phyloP scores from a whole-genome alignment of 2,113 vertebrate genomes.

The Mormoops blainvillei region DNA sequence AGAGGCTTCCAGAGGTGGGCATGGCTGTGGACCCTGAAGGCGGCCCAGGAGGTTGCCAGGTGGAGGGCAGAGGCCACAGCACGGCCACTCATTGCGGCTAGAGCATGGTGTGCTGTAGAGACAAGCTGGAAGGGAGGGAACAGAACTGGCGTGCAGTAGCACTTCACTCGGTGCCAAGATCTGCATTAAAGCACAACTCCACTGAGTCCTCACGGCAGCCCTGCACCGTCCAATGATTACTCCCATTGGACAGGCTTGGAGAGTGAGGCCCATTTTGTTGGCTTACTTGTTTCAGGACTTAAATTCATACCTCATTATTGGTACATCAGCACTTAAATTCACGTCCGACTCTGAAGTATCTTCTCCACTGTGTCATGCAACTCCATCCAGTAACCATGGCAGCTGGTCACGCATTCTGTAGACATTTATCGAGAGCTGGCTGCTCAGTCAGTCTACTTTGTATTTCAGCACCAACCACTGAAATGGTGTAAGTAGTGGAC shows the following conservation, averaged over 20 bases:
- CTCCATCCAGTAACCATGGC: background rate
- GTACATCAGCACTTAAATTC: background rate
- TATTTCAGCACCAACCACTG: background rate
- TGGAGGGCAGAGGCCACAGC: background rate
- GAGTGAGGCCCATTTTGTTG: accelerated
- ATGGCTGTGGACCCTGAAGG: background rate
- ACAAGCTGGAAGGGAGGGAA: background rate
- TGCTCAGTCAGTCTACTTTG: background rate
- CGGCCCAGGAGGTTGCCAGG: background rate
- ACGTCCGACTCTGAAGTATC: accelerated
- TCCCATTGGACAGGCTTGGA: background rate
- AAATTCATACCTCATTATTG: background rate
- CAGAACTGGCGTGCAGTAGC: accelerated
- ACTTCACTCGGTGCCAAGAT: accelerated
- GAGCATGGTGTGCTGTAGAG: accelerated
- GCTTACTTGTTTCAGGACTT: background rate
- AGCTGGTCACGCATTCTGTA: accelerated
- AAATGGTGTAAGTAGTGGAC: accelerated
- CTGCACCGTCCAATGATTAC: background rate
- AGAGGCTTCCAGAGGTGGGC: background rate
- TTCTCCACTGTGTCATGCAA: accelerated
- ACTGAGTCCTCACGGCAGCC: accelerated
- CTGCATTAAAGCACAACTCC: accelerated
- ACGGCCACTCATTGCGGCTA: accelerated
- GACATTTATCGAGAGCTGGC: accelerated